Conservation (phyloP, 2,113 vertebrate genomes). For the Todiramphus chloris region DNA sequence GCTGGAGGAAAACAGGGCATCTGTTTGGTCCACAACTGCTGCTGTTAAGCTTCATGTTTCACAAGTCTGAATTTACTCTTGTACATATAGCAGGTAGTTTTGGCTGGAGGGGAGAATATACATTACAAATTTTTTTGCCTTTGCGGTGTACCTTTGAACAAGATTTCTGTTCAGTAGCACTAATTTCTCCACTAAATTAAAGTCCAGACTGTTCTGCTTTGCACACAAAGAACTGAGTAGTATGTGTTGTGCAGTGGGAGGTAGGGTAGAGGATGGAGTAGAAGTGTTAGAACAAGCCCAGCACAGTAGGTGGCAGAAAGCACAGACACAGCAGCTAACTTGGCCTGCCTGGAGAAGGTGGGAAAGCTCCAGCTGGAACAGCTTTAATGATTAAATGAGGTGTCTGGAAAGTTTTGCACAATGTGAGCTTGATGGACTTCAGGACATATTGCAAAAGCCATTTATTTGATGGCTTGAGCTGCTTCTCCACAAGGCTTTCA, state of each 20-base stretch:
- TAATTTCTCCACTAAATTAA: background rate
- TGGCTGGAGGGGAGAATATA: background rate
- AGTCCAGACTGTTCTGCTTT: background rate
- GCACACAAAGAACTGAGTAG: background rate
- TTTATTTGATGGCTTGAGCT: background rate
- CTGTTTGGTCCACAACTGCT: background rate
- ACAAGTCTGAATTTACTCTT: background rate
- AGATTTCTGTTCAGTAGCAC: background rate
- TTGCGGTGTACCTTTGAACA: background rate
- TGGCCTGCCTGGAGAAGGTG: background rate
- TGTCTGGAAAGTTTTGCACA: background rate
- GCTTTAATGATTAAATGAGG: background rate
- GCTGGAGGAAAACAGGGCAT: background rate
- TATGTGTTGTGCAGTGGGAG: background rate
- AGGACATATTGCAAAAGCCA: background rate
- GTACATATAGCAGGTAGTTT: background rate
- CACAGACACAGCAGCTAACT: background rate
- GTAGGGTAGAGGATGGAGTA: background rate
- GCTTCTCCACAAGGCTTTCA: background rate
- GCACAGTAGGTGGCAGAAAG: background rate
- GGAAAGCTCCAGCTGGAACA: constrained; percentile 3
- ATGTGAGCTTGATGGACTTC: background rate
- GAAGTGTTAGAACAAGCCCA: background rate
- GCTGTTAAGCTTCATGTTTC: background rate
- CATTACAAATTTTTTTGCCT: background rate